Percentiles rank a stretch among this genome's conserved stretches.
phyloP scores from a whole-genome alignment of 2,888 invertebrate species.

The Papilio gigon region DNA sequence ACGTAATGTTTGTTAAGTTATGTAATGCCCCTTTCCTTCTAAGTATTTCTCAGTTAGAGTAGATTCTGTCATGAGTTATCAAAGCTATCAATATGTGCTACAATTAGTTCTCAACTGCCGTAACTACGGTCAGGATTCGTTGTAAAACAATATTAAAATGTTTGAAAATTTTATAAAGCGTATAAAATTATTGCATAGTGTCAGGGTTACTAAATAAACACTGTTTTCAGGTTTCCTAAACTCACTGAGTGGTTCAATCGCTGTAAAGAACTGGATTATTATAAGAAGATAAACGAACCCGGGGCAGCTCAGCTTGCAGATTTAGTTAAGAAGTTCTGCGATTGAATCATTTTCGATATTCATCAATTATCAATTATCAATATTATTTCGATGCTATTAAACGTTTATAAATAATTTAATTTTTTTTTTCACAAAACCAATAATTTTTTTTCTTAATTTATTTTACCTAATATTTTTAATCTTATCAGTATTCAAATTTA shows the following conservation, averaged over 20 bases:
- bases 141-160: too few relatives aligned
- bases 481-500: too few relatives aligned
- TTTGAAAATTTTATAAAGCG: background rate
- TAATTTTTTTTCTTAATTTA: background rate
- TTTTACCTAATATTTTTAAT: background rate
- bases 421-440: background rate
- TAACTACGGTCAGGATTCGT: too few relatives aligned
- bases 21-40: too few relatives aligned
- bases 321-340: background rate
- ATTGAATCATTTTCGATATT: background rate
- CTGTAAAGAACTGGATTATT: constrained; percentile 52
- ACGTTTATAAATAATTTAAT: background rate
- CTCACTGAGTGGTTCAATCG: constrained; percentile 52
- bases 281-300: constrained; percentile 51
- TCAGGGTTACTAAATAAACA: background rate
- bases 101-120: too few relatives aligned
- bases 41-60: too few relatives aligned
- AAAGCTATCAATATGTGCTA: too few relatives aligned
- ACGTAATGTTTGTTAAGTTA: too few relatives aligned
- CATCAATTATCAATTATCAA: too few relatives aligned
- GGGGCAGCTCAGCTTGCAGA: constrained; percentile 41
- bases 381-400: too few relatives aligned
- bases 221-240: constrained; percentile 53
- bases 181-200: background rate
- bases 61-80: too few relatives aligned